A percentile compares a stretch with the other conserved stretches of the same genome.
Conservation (phyloP, 2,113 vertebrate genomes). For the Glareola pratincola region DNA sequence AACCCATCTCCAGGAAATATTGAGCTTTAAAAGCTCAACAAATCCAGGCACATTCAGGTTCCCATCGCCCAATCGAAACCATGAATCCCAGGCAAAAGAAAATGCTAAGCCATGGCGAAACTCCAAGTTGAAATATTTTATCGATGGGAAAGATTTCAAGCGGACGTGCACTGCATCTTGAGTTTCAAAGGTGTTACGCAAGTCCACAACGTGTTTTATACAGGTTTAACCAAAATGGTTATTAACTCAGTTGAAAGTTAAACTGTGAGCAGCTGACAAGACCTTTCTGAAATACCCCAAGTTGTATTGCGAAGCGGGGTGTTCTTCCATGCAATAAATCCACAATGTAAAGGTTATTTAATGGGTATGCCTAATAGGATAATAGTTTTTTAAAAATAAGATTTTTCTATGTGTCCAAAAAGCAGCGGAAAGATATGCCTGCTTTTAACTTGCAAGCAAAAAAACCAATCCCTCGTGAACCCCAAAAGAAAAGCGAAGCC, state of each 20-base stretch:
- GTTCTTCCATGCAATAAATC: background rate
- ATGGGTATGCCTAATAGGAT: background rate
- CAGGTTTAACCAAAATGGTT: background rate
- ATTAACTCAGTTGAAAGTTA: conserved; percentile 37
- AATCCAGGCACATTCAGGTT: background rate
- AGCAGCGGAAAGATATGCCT: accelerated
- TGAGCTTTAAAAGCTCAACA: background rate
- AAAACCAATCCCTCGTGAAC: background rate
- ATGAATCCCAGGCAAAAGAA: background rate
- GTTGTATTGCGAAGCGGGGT: accelerated
- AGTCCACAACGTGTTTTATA: background rate
- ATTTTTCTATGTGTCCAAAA: background rate
- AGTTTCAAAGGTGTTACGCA: conserved; percentile 21
- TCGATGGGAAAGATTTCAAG: background rate
- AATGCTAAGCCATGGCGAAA: background rate
- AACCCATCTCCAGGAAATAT: background rate
- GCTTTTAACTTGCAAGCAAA: background rate
- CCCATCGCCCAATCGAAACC: accelerated
- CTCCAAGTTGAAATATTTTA: background rate
- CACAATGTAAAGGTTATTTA: background rate
- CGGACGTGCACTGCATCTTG: background rate
- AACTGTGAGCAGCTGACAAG: background rate
- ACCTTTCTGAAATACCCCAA: background rate
- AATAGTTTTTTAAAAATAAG: background rate
- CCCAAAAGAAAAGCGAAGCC: background rate